Conservation (phyloP, 92 coral and sea anemone genomes). For the Actinernus sp. region DNA sequence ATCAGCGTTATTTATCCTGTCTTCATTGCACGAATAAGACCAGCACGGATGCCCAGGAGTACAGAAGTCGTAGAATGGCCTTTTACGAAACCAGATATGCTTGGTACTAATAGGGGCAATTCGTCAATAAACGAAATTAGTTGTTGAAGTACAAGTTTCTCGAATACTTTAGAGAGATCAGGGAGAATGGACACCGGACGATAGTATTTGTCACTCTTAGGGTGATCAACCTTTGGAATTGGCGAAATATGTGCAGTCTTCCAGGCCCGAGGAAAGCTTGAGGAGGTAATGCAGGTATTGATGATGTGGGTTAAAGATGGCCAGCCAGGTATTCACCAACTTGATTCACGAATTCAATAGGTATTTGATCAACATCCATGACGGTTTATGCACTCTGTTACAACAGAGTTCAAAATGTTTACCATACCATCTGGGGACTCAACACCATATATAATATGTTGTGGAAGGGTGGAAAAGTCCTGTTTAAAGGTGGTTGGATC, state of each 20-base stretch:
- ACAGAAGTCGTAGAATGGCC: too few relatives aligned
- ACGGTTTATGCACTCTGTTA: constrained; percentile 49
- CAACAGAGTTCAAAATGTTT: constrained; percentile 14
- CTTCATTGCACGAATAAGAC: too few relatives aligned
- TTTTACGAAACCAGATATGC: neutral
- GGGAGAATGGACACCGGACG: constrained; percentile 43
- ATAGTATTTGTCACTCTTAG: constrained; percentile 12
- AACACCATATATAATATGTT: constrained; percentile 12
- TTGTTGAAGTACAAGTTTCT: constrained; percentile 12
- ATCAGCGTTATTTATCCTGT: too few relatives aligned
- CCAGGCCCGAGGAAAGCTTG: constrained; percentile 16
- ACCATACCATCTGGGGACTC: constrained; percentile 25
- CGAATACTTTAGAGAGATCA: constrained; percentile 20
- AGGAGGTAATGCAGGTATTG: constrained; percentile 9
- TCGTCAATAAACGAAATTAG: neutral
- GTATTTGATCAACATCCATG: constrained; percentile 25
- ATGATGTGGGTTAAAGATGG: constrained; percentile 5
- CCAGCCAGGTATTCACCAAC: constrained; percentile 12
- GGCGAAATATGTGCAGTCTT: constrained; percentile 41
- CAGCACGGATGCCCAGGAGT: too few relatives aligned
- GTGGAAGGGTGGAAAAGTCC: constrained; percentile 19
- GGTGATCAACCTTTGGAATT: constrained; percentile 34
- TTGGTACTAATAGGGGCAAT: neutral
- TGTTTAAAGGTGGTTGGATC: neutral
- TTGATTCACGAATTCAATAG: constrained; percentile 12